These are phyloP conservation scores for Myotis findleyi DNA, from an alignment of 2,797 vertebrate genomes.

Conservation along the genomic window DNA sequence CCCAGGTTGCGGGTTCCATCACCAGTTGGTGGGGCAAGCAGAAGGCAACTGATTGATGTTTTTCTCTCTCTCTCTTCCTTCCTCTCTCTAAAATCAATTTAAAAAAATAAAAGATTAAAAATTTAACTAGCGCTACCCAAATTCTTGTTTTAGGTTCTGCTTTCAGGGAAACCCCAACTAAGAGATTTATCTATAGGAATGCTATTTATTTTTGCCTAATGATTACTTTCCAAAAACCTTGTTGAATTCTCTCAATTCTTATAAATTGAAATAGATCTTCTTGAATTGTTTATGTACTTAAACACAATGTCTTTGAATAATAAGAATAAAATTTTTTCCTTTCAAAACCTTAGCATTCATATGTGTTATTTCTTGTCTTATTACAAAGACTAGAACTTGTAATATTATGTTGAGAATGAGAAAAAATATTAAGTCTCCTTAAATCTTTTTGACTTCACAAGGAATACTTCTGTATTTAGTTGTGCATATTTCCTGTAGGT, in stretches of 20 bases:
- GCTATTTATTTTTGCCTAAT: background rate
- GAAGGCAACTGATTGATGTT: background rate
- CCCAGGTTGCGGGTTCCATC: background rate
- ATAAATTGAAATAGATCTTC: background rate
- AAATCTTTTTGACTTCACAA: background rate
- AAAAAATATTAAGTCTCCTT: background rate
- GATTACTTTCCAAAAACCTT: constrained; percentile 29
- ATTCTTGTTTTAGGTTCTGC: background rate
- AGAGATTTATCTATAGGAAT: background rate
- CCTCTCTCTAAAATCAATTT: background rate
- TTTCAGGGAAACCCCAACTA: background rate
- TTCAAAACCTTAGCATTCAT: background rate
- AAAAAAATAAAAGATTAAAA: background rate
- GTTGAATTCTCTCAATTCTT: background rate
- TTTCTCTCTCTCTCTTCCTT: background rate
- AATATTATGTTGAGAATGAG: background rate
- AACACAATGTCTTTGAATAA: background rate
- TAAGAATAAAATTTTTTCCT: background rate
- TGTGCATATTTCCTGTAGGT: background rate
- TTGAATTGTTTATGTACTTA: background rate
- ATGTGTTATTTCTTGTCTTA: background rate
- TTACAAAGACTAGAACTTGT: background rate
- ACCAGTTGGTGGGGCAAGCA: background rate
- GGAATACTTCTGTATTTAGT: background rate
- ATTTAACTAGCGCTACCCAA: background rate